Evolutionary conservation across 2,888 invertebrate species (phyloP).

Genomic region (Ischnura elegans): DNA sequence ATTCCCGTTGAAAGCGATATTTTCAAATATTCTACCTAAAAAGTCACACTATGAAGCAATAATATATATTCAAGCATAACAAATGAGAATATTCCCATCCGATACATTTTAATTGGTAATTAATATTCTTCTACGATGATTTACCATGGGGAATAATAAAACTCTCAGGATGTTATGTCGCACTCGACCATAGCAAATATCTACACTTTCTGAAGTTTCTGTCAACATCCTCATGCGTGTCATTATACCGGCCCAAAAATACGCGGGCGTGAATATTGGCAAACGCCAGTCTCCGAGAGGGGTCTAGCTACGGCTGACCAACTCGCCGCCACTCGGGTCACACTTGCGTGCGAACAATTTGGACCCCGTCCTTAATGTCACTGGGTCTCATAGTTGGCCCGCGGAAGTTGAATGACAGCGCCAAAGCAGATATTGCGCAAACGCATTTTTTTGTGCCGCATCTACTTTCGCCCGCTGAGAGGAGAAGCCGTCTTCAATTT

Average conservation of each 20-base stretch:
- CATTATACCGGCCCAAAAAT: not conserved
- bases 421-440: not conserved
- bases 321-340: not conserved
- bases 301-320: not conserved
- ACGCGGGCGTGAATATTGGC: not conserved
- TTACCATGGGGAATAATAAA: no score
- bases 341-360: not conserved
- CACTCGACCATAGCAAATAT: no score
- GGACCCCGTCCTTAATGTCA: not conserved
- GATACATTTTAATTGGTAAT: no score
- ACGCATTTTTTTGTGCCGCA: not conserved
- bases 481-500: not conserved
- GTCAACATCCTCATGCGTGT: not conserved
- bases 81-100: no score
- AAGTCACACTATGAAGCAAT: no score
- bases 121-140: no score
- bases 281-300: not conserved
- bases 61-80: no score
- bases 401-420: not conserved
- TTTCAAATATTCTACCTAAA: no score
- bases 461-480: not conserved
- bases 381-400: not conserved
- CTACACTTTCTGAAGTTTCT: no score
- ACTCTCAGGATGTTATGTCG: no score
- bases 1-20: no score